phyloP scores from a whole-genome alignment of 1,140 invertebrate genomes.

The honey bee (Apis mellifera) region Amel_HAv3.1 CM009934.2:9945501-9946000 shows the following conservation, averaged over 20 bases:
- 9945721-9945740: neutral
- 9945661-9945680: neutral
- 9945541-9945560: neutral
- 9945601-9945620: neutral
- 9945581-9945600: too few species aligned
- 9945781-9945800: neutral
- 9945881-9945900: constrained; percentile 48
- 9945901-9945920: constrained; percentile 60
- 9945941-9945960: constrained; percentile 63
- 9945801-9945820: neutral
- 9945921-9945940: constrained; percentile 65
- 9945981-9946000: constrained; percentile 39
- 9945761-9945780: neutral
- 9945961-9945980: constrained; percentile 46
- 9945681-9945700: neutral
- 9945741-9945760: neutral
- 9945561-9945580: neutral
- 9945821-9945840: constrained; percentile 2
- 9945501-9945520: neutral
- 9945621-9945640: neutral
- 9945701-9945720: neutral
- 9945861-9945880: constrained; percentile 14
- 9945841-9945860: constrained; percentile 18
- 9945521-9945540: neutral
- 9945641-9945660: neutral